phyloP scores from a whole-genome alignment of 2,888 invertebrate genomes.

The Hesperia comma region DNA sequence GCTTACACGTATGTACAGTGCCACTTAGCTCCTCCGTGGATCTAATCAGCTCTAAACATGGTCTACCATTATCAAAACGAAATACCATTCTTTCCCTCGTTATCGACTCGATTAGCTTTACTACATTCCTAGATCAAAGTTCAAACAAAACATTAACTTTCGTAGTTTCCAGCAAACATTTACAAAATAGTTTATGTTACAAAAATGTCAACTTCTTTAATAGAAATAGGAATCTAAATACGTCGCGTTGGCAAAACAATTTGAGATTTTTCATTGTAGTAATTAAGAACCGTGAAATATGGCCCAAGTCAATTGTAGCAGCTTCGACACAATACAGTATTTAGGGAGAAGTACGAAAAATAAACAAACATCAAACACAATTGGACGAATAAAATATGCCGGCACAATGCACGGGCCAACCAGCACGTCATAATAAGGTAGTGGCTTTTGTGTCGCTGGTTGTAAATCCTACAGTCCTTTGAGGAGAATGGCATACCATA shows the following conservation, averaged over 20 bases:
- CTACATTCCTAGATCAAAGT: slow-evolving; percentile 61
- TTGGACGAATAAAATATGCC: slow-evolving; percentile 75
- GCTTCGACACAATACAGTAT: slow-evolving; percentile 73
- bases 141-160: slow-evolving; percentile 19
- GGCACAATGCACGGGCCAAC: slow-evolving; percentile 78
- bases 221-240: slow-evolving; percentile 3
- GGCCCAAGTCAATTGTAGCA: slow-evolving; percentile 67
- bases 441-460: slow-evolving; percentile 75
- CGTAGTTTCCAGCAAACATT: not conserved
- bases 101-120: slow-evolving; percentile 70
- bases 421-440: slow-evolving; percentile 82
- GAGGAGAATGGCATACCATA: slow-evolving; percentile 80
- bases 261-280: slow-evolving; percentile 54
- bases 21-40: slow-evolving; percentile 64
- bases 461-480: slow-evolving; percentile 82
- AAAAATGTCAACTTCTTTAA: not conserved
- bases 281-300: slow-evolving; percentile 79
- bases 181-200: not conserved
- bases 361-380: slow-evolving; percentile 80
- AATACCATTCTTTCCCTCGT: slow-evolving; percentile 73
- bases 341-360: slow-evolving; percentile 79
- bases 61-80: slow-evolving; percentile 69
- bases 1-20: slow-evolving; percentile 60
- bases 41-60: slow-evolving; percentile 76
- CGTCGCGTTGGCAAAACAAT: slow-evolving; percentile 51